Base-by-base conservation (phyloP, 2,888 invertebrate genomes). In the Caenorhabditis sp. region DNA sequence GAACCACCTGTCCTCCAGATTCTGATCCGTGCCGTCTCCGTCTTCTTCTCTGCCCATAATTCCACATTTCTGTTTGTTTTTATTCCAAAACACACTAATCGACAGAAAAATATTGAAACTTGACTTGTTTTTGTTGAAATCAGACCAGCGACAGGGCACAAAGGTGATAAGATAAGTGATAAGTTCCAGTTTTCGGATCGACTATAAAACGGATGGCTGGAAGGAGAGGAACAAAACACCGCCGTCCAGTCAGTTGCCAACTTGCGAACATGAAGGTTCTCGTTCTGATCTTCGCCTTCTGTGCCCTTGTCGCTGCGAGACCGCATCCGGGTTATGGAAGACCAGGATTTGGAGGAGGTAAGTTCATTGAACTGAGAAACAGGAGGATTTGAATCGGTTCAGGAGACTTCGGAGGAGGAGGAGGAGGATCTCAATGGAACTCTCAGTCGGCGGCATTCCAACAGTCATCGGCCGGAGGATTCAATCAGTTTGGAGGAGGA, bases 261-360 rank as follows among this genome's bases (percentile, higher is more conserved):
- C 32, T 32, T 32, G 5, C 32, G 9, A 22, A 35, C 11, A 56
- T 61, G 61, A 61, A 61, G 47, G 20, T 24, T 18, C 61, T 61
- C 47, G 26, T 61, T 61, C 13, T 61, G 15, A 11, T 61, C 20
- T 8, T 61, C 28, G 61, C 61, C 13, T 13, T 61, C 22, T 40
- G 40, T 9, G 47, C 47, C 2, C 15, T 61, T n/a, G 28, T 47
- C 13, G 47, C 47, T 22, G n/a, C 44, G 24, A 61, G 13, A 47
- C 61, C 61, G 1, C 44, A 61, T 61, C 61, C 61, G 24, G 61
- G 61, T 47, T 61, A 61, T 18, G 61, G 61, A 18, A 13, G 61
- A 26, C 61, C 61, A 13, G 40, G 40, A 6, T 61, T 47, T 11
- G 61, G 44, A 2, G 61, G 61, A 44, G 18, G 40, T 40, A 13